Conservation (phyloP, 2,888 invertebrate genomes). For the Eristalis pertinax region DNA sequence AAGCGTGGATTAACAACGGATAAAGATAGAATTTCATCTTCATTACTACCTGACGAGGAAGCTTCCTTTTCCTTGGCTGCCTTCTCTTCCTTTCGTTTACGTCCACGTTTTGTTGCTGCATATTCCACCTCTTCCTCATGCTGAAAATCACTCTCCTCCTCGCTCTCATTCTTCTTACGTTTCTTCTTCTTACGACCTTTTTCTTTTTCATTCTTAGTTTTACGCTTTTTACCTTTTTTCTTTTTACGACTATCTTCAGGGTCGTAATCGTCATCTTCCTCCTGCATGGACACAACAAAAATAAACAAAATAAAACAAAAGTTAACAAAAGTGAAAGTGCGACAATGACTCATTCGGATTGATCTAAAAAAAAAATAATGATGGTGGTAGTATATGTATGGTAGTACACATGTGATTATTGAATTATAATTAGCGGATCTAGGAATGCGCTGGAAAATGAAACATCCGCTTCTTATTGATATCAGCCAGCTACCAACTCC, state of each 20-base stretch:
- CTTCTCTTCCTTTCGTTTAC: constrained; percentile 80
- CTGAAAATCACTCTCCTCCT: constrained; percentile 92
- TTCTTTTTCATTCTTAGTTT: constrained; percentile 95
- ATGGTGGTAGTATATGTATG: background rate
- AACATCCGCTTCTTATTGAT: constrained; percentile 7
- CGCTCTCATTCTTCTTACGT: constrained; percentile 95
- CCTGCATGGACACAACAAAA: constrained; percentile 72
- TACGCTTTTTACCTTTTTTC: constrained; percentile 96
- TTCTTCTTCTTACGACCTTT: constrained; percentile 97
- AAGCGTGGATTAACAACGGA: constrained; percentile 28
- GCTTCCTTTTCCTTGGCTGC: constrained; percentile 79
- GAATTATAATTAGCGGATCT: constrained; percentile 60
- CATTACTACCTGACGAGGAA: constrained; percentile 76
- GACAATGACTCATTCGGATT: constrained; percentile 35
- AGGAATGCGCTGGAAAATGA: constrained; percentile 36
- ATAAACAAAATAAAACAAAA: constrained; percentile 29
- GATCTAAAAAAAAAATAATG: no score
- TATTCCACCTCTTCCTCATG: constrained; percentile 87
- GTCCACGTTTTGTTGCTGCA: constrained; percentile 79
- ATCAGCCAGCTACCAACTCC: no score
- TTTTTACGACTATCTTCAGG: constrained; percentile 92
- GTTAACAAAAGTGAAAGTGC: constrained; percentile 43
- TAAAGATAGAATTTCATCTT: constrained; percentile 38
- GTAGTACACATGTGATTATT: constrained; percentile 1
- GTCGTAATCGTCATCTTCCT: constrained; percentile 91